phyloP scores from a whole-genome alignment of 2,888 invertebrate species.

The Microchrysa polita region DNA sequence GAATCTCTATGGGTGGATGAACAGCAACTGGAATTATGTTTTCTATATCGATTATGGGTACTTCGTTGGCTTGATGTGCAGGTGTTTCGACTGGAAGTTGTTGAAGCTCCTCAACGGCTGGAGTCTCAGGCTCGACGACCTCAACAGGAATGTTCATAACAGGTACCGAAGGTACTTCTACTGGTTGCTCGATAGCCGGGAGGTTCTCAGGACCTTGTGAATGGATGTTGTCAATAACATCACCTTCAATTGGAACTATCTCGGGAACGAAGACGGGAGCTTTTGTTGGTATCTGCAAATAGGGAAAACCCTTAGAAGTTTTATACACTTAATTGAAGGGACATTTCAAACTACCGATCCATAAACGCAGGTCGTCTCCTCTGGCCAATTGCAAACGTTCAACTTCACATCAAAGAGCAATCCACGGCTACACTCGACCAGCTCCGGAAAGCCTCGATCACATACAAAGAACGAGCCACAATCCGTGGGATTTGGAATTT shows the following conservation, averaged over 20 bases:
- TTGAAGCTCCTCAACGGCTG: background rate
- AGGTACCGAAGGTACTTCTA: background rate
- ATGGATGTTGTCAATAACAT: background rate
- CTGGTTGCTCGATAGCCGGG: background rate
- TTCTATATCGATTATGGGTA: too few species aligned
- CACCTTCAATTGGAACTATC: background rate
- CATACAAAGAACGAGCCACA: constrained; percentile 58
- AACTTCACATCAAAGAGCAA: constrained; percentile 55
- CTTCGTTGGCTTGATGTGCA: too few species aligned
- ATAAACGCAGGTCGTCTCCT: constrained; percentile 35
- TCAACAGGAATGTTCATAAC: background rate
- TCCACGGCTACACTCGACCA: constrained; percentile 55
- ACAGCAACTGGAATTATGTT: too few species aligned
- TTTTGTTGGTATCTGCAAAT: constrained; percentile 9
- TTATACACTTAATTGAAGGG: too few species aligned
- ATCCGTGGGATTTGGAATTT: constrained; percentile 57
- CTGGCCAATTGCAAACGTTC: constrained; percentile 56
- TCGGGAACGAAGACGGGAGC: background rate
- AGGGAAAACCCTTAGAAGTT: too few species aligned
- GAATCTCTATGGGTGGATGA: too few species aligned
- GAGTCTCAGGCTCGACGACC: background rate
- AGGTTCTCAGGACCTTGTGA: too few species aligned
- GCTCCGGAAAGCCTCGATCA: constrained; percentile 50
- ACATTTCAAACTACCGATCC: constrained; percentile 19
- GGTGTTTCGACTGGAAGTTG: background rate